Conservation (phyloP, 2,797 vertebrate species). For the Spatula clypeata region DNA sequence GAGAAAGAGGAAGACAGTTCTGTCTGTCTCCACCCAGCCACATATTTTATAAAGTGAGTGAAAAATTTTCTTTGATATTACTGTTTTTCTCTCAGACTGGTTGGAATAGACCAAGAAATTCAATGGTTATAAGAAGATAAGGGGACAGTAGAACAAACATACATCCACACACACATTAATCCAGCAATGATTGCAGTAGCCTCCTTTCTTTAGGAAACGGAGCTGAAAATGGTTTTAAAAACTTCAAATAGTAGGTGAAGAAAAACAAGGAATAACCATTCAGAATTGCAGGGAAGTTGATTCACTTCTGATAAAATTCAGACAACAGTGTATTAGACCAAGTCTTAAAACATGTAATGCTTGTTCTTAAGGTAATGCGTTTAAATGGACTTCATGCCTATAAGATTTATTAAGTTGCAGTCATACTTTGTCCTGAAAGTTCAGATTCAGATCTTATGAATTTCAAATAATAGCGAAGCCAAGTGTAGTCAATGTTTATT, state of each 20-base stretch:
- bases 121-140: not conserved
- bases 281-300: not conserved
- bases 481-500: constrained; percentile 12
- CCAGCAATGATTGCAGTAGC: not conserved
- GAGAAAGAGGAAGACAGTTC: not conserved
- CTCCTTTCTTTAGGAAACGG: not conserved
- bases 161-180: not conserved
- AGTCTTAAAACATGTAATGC: not conserved
- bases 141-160: not conserved
- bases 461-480: constrained; percentile 45
- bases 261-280: not conserved
- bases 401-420: constrained; percentile 6
- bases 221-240: not conserved
- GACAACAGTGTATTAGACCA: not conserved
- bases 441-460: not conserved
- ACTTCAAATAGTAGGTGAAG: not conserved
- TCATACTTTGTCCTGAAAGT: not conserved
- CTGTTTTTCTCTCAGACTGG: not conserved
- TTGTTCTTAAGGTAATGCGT: not conserved
- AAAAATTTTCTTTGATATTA: not conserved
- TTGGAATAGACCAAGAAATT: not conserved
- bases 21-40: not conserved
- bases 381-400: not conserved
- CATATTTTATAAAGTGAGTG: not conserved
- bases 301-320: not conserved